Evolutionary conservation across 2,888 invertebrate species (phyloP).

Genomic region (Tetrapedia diversipes): DNA sequence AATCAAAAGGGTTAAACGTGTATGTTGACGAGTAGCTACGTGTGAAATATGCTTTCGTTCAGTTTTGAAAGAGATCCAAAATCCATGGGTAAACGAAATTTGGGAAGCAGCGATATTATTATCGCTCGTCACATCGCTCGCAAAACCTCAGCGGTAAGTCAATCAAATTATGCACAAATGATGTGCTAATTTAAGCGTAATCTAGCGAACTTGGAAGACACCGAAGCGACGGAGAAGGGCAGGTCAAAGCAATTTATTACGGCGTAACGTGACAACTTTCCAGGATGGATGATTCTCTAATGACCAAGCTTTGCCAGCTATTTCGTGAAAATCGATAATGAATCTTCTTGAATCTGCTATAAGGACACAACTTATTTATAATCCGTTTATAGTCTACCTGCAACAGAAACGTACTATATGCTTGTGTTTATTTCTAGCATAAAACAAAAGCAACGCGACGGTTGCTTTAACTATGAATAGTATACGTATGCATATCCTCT

Average conservation of each 20-base stretch:
- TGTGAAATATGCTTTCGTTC: too few relatives aligned
- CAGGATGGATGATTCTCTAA: constrained; percentile 63
- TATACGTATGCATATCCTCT: too few relatives aligned
- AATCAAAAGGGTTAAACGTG: too few relatives aligned
- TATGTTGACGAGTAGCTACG: too few relatives aligned
- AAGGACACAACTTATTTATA: too few relatives aligned
- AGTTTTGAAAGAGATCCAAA: too few relatives aligned
- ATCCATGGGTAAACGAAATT: too few relatives aligned
- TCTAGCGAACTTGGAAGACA: constrained; percentile 39
- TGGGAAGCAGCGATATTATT: not conserved
- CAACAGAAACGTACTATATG: not conserved
- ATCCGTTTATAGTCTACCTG: not conserved
- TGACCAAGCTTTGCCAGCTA: constrained; percentile 44
- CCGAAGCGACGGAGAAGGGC: constrained; percentile 10
- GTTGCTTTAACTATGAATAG: too few relatives aligned
- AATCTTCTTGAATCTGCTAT: constrained; percentile 11
- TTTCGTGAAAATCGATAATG: constrained; percentile 30
- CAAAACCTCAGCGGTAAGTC: constrained; percentile 17
- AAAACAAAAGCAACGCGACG: too few relatives aligned
- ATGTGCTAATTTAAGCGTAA: constrained; percentile 56
- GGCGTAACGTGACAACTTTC: constrained; percentile 49
- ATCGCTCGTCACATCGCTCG: not conserved
- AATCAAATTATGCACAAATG: constrained; percentile 40
- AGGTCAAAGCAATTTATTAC: constrained; percentile 60
- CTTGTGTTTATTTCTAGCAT: not conserved